Evolutionary conservation across 2,797 vertebrate genomes (phyloP), one percentile per base, ranked within the genome.

Genomic region (Melanogrammus aeglefinus): DNA sequence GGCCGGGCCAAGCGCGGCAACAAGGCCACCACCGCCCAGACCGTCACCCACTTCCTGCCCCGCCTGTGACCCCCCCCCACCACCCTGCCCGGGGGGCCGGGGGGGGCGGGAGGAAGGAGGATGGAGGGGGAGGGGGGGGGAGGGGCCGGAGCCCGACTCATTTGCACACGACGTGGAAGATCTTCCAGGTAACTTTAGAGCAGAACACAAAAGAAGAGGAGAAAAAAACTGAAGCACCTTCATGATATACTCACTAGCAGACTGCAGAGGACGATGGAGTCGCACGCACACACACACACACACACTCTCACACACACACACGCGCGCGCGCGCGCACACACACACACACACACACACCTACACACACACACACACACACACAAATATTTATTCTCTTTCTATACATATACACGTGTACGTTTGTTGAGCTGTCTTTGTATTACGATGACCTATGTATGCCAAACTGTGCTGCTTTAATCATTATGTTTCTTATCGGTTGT

Each of bases 11-110:
- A 98, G 93, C 92, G 95, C 86, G 97, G 97, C 93, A 96, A 94
- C 93, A 96, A 94, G 87, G 96, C 96, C 88, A 96, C 96, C 87
- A 94, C 96, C 63, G 91, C 94, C 88, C 96, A 96, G 96, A 98
- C 97, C 3, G 96, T 96, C 86, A 99, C 97, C 76, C 97, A 99
- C 88, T 99, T 99, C 92, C 95, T 99, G 84, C 97, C 97, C 0
- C 94, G 97, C 86, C 94, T 99, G 90, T 98, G 93, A 97, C 89
- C 21, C 51, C 3, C 21, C 21, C 18, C n/a, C 21, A 6, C 51
- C 3, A 4, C 51, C 18, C 57, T 7, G 7, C 21, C 21, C 57
- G 21, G 21, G 70, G 29, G n/a, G 70, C 29, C 10, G 0, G 47
- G 47, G 14, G 13, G 16, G 47, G 2, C 47, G 16, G 47, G 14